Conservation (phyloP, 2,113 vertebrate species). For the Apteryx mantelli region DNA sequence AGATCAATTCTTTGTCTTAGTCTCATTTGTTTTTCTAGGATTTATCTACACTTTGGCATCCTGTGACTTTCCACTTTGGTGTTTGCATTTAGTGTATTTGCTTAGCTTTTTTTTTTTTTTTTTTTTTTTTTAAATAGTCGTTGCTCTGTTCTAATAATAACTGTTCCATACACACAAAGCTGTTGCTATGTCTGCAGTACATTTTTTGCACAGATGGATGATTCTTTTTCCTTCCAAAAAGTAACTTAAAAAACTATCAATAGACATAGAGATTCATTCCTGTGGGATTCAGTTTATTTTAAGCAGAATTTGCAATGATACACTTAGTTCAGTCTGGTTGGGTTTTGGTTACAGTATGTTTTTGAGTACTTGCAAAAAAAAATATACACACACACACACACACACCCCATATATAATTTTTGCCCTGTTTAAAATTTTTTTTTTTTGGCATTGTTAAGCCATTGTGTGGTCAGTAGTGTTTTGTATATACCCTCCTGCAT, state of each 20-base stretch:
- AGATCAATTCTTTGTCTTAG: neutral
- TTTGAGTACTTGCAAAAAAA: neutral
- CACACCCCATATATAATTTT: too few species aligned
- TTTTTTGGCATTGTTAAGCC: neutral
- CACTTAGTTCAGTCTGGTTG: neutral
- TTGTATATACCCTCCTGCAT: neutral
- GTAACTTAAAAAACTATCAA: constrained; percentile 37
- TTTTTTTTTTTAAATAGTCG: neutral
- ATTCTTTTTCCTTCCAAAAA: constrained; percentile 44
- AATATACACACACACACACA: too few species aligned
- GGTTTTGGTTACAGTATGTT: constrained; percentile 18
- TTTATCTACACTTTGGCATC: neutral
- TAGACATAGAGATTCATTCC: neutral
- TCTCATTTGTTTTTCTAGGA: neutral
- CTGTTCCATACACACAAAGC: constrained; percentile 38
- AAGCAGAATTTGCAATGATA: neutral
- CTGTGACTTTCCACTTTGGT: neutral
- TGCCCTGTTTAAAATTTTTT: too few species aligned
- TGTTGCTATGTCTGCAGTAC: constrained; percentile 51
- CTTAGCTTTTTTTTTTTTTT: neutral
- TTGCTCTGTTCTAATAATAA: constrained; percentile 57
- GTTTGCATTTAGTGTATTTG: neutral
- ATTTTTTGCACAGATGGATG: constrained; percentile 40
- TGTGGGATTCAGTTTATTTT: constrained; percentile 48
- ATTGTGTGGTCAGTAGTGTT: neutral